phyloP scores from a whole-genome alignment of 2,888 invertebrate species.

The Anagyrus pseudococci region DNA sequence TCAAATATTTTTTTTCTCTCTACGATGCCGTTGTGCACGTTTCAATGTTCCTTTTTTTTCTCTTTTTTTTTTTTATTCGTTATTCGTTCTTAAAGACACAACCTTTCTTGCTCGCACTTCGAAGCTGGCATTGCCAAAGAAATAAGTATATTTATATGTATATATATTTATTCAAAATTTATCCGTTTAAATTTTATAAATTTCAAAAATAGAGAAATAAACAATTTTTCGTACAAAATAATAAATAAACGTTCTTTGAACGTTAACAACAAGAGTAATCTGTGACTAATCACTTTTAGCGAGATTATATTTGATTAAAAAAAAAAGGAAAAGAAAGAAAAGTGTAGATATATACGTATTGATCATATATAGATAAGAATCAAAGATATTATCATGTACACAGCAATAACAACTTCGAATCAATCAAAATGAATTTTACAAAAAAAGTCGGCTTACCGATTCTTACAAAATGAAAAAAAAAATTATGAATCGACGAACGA shows the following conservation, averaged over 20 bases:
- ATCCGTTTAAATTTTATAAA: too few species aligned
- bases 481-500: conserved; percentile 10
- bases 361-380: not conserved
- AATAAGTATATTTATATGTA: conserved; percentile 1
- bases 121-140: conserved; percentile 14
- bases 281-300: too few species aligned
- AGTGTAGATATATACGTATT: too few species aligned
- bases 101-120: conserved; percentile 3
- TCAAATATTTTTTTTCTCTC: conserved; percentile 51
- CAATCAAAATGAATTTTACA: conserved; percentile 17
- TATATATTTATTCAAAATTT: conserved; percentile 5
- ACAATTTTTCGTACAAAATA: too few species aligned
- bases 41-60: conserved; percentile 3
- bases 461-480: conserved; percentile 5
- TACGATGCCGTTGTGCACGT: conserved; percentile 50
- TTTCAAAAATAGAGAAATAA: too few species aligned
- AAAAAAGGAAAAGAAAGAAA: too few species aligned
- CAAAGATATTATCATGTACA: not conserved
- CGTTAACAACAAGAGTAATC: too few species aligned
- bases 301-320: too few species aligned
- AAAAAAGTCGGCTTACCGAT: conserved; percentile 16
- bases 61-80: not conserved
- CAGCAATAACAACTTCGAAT: conserved; percentile 24
- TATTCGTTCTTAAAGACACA: not conserved
- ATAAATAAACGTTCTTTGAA: too few species aligned